Evolutionary conservation across 2,888 invertebrate species (phyloP), one percentile per base, ranked within the genome.

Genomic region (Pediacus dermestoides): DNA sequence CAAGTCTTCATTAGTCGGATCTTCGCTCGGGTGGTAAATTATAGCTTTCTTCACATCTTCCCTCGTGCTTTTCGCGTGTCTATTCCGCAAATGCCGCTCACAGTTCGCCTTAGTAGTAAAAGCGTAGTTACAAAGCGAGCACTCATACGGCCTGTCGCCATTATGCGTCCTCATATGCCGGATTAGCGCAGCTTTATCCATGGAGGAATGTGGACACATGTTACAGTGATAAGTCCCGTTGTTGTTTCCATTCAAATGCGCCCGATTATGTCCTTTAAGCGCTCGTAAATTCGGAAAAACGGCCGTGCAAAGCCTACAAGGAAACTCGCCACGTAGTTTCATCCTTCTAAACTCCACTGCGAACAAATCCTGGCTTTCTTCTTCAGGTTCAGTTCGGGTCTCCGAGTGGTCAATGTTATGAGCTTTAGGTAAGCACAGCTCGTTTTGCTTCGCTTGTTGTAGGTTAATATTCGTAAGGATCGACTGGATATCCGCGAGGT

Each of bases 31-130:
- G 63, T 89, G 88, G 58, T 89, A 88, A 44, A 89, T 88, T 34
- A 94, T 88, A 3, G 88, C 81, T 48, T 83, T 82, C 63, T 92
- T 90, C 0, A 94, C 87, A 54, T 94, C 92, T 52, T 92, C 89
- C 36, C 91, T 78, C 1, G 86, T 84, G 1, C 82, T 78, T 67
- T 90, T 90, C 0, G 85, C 83, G 60, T 95, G 95, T 13, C 92
- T 80, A 66, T 95, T 95, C 48, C 93, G 77, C 55, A 95, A 76
- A 67, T 96, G 95, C 3, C 95, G 76, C 70, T 96, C 95, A 66
- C 96, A 96, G 64, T 96, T 95, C 1, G 95, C 94, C 72, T 95
- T 94, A 1, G 95, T 95, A 14, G 95, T 95, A 68, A 96, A 96
- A 2, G 94, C 93, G 62, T 91, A 94, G 60, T 90, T 90, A 68